A percentile compares a stretch with the other conserved stretches of the same genome.
Evolutionary conservation across 2,888 invertebrate species (phyloP).

Genomic region (Diplazon laetatorius): DNA sequence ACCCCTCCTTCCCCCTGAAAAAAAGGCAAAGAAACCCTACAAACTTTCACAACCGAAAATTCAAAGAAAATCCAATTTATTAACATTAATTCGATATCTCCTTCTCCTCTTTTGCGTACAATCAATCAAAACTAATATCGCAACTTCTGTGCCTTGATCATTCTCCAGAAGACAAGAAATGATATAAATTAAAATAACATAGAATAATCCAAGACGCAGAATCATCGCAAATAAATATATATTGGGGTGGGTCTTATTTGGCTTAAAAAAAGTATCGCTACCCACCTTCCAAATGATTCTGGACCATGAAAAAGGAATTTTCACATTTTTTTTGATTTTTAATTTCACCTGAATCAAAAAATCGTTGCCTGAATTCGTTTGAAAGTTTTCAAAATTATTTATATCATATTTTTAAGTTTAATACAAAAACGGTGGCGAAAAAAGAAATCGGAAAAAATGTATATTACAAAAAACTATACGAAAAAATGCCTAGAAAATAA

Average conservation of each 20-base stretch:
- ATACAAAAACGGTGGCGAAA: too few relatives aligned
- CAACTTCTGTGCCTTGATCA: neutral
- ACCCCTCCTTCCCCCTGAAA: too few relatives aligned
- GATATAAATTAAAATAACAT: slow-evolving; percentile 1
- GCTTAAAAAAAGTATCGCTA: neutral
- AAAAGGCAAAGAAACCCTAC: neutral
- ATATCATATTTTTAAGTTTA: too few relatives aligned
- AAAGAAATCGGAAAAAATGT: too few relatives aligned
- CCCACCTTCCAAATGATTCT: too few relatives aligned
- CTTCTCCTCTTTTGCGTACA: neutral
- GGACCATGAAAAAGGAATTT: too few relatives aligned
- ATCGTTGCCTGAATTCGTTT: too few relatives aligned
- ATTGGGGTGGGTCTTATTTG: neutral
- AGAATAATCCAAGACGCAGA: slow-evolving; percentile 18
- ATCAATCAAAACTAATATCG: slow-evolving; percentile 21
- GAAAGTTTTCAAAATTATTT: too few relatives aligned
- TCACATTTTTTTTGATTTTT: too few relatives aligned
- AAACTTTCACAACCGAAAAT: neutral
- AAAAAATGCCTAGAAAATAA: too few relatives aligned
- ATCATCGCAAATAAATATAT: neutral
- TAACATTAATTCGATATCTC: slow-evolving; percentile 27
- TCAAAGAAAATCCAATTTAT: neutral
- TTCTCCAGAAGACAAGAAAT: neutral
- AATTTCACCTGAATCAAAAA: too few relatives aligned
- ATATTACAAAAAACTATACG: too few relatives aligned